Evolutionary conservation across 1,140 invertebrate genomes (phyloP).

Genomic region (Pachyrhynchus sulphureomaculatus): DNA sequence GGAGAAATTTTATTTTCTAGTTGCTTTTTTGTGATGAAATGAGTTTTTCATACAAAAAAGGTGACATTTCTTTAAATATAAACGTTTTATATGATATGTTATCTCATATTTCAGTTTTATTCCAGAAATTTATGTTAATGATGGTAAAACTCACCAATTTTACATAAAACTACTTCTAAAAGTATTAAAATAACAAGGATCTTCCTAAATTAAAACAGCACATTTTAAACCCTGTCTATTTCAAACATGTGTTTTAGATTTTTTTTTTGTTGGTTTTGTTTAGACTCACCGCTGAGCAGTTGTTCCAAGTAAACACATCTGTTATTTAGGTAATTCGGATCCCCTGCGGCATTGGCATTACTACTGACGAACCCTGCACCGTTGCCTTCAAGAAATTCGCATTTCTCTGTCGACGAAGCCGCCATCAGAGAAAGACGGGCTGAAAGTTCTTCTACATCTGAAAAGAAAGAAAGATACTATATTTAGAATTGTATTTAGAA

Average conservation of each 20-base stretch:
- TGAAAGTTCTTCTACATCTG: conserved; percentile 57
- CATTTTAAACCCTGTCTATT: conserved; percentile 1
- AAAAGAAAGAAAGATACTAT: conserved; percentile 33
- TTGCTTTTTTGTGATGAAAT: too few relatives aligned
- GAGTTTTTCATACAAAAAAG: too few relatives aligned
- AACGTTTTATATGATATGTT: too few relatives aligned
- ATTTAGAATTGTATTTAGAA: background rate
- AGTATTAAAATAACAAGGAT: background rate
- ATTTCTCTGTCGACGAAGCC: conserved; percentile 47
- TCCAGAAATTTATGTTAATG: too few relatives aligned
- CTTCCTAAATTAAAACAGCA: background rate
- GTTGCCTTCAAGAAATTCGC: conserved; percentile 36
- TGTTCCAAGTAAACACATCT: conserved; percentile 49
- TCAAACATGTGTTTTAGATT: conserved; percentile 14
- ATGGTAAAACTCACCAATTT: too few relatives aligned
- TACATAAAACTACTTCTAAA: too few relatives aligned
- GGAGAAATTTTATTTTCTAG: too few relatives aligned
- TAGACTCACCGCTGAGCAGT: conserved; percentile 44
- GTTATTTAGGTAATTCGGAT: conserved; percentile 41
- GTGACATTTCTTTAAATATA: too few relatives aligned
- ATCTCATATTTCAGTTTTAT: too few relatives aligned
- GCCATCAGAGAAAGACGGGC: conserved; percentile 54
- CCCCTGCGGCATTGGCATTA: conserved; percentile 20
- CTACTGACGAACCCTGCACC: conserved; percentile 25
- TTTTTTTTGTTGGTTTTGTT: conserved; percentile 18